Conservation (phyloP, 1,140 invertebrate genomes). For the Andrena cerasifolii region DNA sequence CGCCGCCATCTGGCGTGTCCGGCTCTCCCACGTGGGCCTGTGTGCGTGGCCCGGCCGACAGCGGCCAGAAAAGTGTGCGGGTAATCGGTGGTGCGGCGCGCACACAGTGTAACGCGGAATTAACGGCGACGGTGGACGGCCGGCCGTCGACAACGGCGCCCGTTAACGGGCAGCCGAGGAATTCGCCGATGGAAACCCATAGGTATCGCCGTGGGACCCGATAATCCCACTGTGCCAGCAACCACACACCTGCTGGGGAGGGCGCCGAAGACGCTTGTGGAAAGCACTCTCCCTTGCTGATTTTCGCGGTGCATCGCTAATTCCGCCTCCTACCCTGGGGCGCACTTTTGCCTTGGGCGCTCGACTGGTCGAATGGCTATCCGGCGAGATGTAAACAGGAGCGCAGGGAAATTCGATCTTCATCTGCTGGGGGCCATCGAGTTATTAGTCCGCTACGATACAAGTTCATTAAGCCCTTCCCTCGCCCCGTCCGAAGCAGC, state of each 20-base stretch:
- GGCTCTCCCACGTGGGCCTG: constrained; percentile 66
- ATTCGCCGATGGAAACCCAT: constrained; percentile 35
- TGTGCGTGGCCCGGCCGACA: constrained; percentile 16
- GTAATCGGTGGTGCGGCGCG: background rate
- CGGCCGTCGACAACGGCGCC: constrained; percentile 3
- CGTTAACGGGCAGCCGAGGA: constrained; percentile 45
- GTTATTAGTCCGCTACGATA: too few species aligned
- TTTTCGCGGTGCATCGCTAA: background rate
- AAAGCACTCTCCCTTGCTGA: background rate
- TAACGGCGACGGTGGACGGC: constrained; percentile 55
- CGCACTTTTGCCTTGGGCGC: background rate
- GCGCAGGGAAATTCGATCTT: too few species aligned
- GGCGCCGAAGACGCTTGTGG: background rate
- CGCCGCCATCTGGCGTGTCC: constrained; percentile 67
- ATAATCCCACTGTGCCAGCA: background rate
- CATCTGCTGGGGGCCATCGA: too few species aligned
- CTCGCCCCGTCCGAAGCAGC: too few species aligned
- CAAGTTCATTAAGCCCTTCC: too few species aligned
- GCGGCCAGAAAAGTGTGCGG: background rate
- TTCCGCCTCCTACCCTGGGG: background rate
- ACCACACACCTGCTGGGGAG: background rate
- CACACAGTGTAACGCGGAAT: constrained; percentile 51
- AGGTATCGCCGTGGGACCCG: constrained; percentile 15
- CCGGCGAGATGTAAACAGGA: too few species aligned
- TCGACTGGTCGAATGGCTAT: too few species aligned